Evolutionary conservation across 2,113 vertebrate species (phyloP), one percentile per base, ranked within the genome.

Genomic region (Petaurus breviceps): DNA sequence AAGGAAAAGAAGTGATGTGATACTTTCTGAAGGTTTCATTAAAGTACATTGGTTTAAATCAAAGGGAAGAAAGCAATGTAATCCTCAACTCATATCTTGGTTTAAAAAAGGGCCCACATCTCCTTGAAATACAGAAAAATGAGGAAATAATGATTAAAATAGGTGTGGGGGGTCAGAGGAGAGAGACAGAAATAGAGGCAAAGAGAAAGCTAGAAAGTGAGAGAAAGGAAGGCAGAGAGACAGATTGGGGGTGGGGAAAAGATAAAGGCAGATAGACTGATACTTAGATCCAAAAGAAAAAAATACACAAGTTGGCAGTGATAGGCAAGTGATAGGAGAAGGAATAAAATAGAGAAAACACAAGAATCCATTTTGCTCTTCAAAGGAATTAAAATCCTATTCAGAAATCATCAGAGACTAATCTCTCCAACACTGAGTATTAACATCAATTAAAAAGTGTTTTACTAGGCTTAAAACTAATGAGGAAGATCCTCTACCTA

Each of bases 391-490:
- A 97, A 97, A 96, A 95, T 94, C 97, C 54, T 92, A 61, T 96
- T 96, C 49, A 23, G 89, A 97, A 95, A 94, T 97, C 92, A 97
- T 95, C 94, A 97, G 91, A 92, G 89, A 84, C 94, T 96, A 94
- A 97, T 98, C 93, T 90, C n/a, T 90, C 8, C 0, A 92, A 97
- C 95, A 96, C 55, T 96, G 95, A 95, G 90, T 91, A 95, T 77
- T 98, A 96, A 53, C 54, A 51, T 53, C 93, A 96, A 97, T 96
- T 97, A 96, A 95, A 95, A 43, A 95, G 94, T 94, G 89, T 94
- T 96, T 93, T 93, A n/a, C 77, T 97, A 52, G 93, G 97, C 91
- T 98, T 94, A 93, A 96, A 95, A 22, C 68, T 84, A 84, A 84
- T 84, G n/a, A 84, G 68, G n/a, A 84, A 43, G 37, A 84, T 84